These are phyloP conservation scores for Willowsia nigromaculata DNA, from an alignment of 2,888 invertebrate genomes.

Conservation along the genomic window DNA sequence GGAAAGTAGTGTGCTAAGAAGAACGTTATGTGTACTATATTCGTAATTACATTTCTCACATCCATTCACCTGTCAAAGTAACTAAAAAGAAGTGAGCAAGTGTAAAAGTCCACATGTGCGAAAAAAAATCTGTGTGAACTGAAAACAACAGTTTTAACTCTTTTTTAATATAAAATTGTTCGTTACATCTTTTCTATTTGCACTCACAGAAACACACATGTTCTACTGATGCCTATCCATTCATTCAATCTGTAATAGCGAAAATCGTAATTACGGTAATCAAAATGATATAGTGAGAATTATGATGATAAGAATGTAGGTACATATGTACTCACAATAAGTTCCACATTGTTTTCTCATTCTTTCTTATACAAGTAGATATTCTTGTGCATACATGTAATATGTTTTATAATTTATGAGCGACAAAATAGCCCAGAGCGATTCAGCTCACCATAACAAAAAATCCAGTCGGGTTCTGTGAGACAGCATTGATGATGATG, in stretches of 20 bases:
- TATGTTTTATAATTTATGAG: constrained; percentile 23
- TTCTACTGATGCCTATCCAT: not conserved
- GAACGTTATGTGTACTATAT: not conserved
- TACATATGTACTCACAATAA: not conserved
- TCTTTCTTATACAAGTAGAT: not conserved
- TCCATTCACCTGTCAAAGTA: constrained; percentile 29
- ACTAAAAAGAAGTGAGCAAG: not conserved
- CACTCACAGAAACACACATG: not conserved
- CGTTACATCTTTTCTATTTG: not conserved
- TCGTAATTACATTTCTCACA: not conserved
- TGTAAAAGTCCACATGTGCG: not conserved
- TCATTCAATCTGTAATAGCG: constrained; percentile 40
- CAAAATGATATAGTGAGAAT: constrained; percentile 38
- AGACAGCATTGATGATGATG: not conserved
- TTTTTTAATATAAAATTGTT: not conserved
- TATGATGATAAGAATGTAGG: constrained; percentile 11
- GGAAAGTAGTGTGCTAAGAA: constrained; percentile 14
- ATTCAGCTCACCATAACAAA: constrained; percentile 34
- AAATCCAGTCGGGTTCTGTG: constrained; percentile 13
- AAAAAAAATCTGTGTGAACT: constrained; percentile 13
- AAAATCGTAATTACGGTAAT: constrained; percentile 57
- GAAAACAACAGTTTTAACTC: not conserved
- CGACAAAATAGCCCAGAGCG: constrained; percentile 34
- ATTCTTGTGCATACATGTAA: not conserved
- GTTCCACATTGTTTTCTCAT: not conserved